These are phyloP conservation scores for Drosophila persimilis DNA, from an alignment of 1,140 invertebrate species.

Conservation along the genomic window DNA sequence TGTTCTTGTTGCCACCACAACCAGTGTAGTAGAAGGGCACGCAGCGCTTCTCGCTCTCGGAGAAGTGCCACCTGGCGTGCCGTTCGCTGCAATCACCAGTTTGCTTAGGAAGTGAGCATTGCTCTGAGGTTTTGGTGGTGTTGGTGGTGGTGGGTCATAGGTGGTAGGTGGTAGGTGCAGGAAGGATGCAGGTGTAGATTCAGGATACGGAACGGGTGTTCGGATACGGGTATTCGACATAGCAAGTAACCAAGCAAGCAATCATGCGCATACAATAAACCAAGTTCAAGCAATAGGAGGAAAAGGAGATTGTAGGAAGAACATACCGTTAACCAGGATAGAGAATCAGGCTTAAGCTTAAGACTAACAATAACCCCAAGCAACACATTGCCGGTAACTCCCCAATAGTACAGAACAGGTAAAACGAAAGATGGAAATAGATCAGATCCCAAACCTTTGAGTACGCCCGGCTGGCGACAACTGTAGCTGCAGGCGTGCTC, in stretches of 20 bases:
- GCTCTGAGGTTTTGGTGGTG: conserved; percentile 84
- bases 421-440: conserved; percentile 5
- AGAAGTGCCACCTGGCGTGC: conserved; percentile 93
- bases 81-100: conserved; percentile 92
- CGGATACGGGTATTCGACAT: conserved; percentile 38
- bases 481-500: conserved; percentile 91
- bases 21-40: conserved; percentile 97
- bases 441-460: conserved; percentile 86
- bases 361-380: conserved; percentile 27
- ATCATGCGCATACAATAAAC: conserved; percentile 65
- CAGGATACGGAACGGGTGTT: conserved; percentile 12
- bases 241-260: conserved; percentile 57
- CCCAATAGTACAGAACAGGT: neutral
- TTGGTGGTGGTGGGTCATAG: conserved; percentile 2
- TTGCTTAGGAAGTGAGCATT: conserved; percentile 91
- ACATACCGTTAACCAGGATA: conserved; percentile 63
- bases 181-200: conserved; percentile 29
- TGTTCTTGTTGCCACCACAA: conserved; percentile 95
- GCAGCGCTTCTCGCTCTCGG: conserved; percentile 92
- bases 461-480: conserved; percentile 88
- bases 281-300: conserved; percentile 45
- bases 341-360: conserved; percentile 27
- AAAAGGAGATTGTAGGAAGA: conserved; percentile 45
- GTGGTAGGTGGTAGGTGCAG: conserved; percentile 5
- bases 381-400: neutral